phyloP scores from a whole-genome alignment of 2,888 invertebrate genomes.

The Hipparchia sbordonii region DNA sequence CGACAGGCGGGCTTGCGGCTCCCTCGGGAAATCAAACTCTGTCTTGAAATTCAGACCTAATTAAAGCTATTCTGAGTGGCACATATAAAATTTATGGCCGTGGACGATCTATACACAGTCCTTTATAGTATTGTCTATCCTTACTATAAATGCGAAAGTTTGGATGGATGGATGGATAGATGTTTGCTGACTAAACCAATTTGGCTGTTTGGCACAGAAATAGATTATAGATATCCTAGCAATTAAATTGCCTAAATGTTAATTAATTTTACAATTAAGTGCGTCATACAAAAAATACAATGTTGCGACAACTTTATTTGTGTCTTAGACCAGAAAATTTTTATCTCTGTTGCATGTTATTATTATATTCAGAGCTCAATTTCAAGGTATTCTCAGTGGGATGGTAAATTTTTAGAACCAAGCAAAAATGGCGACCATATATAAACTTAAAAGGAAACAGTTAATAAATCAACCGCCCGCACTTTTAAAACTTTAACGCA shows the following conservation, averaged over 20 bases:
- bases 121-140: background rate
- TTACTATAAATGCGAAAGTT: too few relatives aligned
- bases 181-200: too few relatives aligned
- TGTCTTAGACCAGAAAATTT: too few relatives aligned
- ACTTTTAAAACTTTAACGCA: slow-evolving; percentile 24
- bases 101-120: slow-evolving; percentile 5
- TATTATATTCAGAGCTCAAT: background rate
- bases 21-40: slow-evolving; percentile 45
- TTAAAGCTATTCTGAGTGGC: slow-evolving; percentile 40
- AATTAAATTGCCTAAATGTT: too few relatives aligned
- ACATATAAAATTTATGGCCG: slow-evolving; percentile 34
- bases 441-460: slow-evolving; percentile 41
- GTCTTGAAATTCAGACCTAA: slow-evolving; percentile 44
- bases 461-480: slow-evolving; percentile 50
- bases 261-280: too few relatives aligned
- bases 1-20: slow-evolving; percentile 25
- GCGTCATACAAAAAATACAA: too few relatives aligned
- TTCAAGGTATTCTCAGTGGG: background rate
- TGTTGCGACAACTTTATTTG: too few relatives aligned
- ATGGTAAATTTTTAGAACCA: slow-evolving; percentile 24
- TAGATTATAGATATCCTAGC: too few relatives aligned
- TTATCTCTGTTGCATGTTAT: background rate
- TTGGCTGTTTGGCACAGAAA: too few relatives aligned
- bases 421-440: slow-evolving; percentile 34
- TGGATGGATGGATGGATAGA: too few relatives aligned